These are phyloP conservation scores for Drosophila kanapiae DNA, from an alignment of 1,140 invertebrate genomes.

Conservation along the genomic window DNA sequence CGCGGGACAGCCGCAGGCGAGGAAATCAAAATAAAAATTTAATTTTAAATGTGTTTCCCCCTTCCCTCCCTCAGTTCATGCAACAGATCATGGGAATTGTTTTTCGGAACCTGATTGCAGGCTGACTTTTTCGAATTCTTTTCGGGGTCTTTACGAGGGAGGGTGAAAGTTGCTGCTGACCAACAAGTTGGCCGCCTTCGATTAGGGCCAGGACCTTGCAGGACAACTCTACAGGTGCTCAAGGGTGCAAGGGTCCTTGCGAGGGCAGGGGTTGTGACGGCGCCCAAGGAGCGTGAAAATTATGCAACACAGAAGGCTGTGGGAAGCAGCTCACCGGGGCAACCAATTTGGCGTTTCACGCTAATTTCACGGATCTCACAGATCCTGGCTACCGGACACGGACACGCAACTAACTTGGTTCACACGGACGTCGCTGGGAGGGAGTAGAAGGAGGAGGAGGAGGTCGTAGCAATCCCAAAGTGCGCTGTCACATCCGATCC, in stretches of 20 bases:
- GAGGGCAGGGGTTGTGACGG: slow-evolving; percentile 45
- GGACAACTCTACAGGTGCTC: slow-evolving; percentile 42
- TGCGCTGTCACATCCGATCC: slow-evolving; percentile 70
- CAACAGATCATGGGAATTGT: slow-evolving; percentile 30
- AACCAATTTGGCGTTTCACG: slow-evolving; percentile 67
- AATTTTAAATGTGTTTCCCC: slow-evolving; percentile 38
- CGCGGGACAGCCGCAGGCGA: slow-evolving; percentile 6
- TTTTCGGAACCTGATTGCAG: slow-evolving; percentile 42
- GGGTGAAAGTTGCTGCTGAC: slow-evolving; percentile 26
- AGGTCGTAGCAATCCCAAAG: slow-evolving; percentile 20
- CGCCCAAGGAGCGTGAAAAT: slow-evolving; percentile 68
- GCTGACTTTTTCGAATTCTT: neutral
- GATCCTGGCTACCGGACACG: slow-evolving; percentile 29
- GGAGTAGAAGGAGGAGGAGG: neutral
- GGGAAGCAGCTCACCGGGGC: slow-evolving; percentile 63
- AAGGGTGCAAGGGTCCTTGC: slow-evolving; percentile 29
- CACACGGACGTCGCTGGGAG: slow-evolving; percentile 35
- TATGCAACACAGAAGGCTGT: slow-evolving; percentile 58
- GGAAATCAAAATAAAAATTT: slow-evolving; percentile 58
- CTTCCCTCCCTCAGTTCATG: neutral
- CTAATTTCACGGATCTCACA: slow-evolving; percentile 60
- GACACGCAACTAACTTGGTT: slow-evolving; percentile 48
- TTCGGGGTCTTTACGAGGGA: slow-evolving; percentile 13
- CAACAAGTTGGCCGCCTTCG: slow-evolving; percentile 27
- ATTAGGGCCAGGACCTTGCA: slow-evolving; percentile 25